phyloP scores from a whole-genome alignment of 2,888 invertebrate genomes.

The Acleris sparsana region DNA sequence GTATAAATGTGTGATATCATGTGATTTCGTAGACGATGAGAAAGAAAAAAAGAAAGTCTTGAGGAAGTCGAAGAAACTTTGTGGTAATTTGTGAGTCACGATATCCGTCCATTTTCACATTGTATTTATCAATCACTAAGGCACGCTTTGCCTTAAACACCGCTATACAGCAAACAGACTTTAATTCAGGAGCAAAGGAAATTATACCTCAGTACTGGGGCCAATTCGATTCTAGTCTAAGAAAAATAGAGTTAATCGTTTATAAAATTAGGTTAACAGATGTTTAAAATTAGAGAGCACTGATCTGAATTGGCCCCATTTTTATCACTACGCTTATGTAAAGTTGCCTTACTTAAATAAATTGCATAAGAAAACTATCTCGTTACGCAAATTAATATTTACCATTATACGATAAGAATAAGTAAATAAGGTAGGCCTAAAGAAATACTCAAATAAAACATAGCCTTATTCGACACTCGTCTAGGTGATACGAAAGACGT shows the following conservation, averaged over 20 bases:
- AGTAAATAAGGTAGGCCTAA: conserved; percentile 1
- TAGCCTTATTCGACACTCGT: no score
- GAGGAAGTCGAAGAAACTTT: conserved; percentile 8
- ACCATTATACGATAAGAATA: neutral
- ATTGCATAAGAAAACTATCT: conserved; percentile 25
- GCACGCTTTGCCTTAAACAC: conserved; percentile 41
- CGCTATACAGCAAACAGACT: conserved; percentile 23
- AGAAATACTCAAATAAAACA: neutral
- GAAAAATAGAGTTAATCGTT: no score
- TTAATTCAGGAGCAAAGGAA: conserved; percentile 8
- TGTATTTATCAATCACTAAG: conserved; percentile 30
- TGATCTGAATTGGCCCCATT: conserved; percentile 24
- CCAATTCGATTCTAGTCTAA: no score
- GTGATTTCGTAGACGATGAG: conserved; percentile 27
- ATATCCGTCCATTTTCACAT: conserved; percentile 48
- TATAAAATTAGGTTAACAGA: no score
- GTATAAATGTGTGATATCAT: conserved; percentile 24
- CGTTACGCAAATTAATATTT: conserved; percentile 6
- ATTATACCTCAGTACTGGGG: conserved; percentile 36
- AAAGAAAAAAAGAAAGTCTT: neutral
- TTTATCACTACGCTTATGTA: conserved; percentile 45
- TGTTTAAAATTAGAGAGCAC: no score
- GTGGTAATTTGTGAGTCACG: conserved; percentile 17
- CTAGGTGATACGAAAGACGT: no score
- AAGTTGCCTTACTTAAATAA: conserved; percentile 41